These are phyloP conservation scores for Battus philenor DNA, from an alignment of 1,140 invertebrate species.

Conservation along the genomic window DNA sequence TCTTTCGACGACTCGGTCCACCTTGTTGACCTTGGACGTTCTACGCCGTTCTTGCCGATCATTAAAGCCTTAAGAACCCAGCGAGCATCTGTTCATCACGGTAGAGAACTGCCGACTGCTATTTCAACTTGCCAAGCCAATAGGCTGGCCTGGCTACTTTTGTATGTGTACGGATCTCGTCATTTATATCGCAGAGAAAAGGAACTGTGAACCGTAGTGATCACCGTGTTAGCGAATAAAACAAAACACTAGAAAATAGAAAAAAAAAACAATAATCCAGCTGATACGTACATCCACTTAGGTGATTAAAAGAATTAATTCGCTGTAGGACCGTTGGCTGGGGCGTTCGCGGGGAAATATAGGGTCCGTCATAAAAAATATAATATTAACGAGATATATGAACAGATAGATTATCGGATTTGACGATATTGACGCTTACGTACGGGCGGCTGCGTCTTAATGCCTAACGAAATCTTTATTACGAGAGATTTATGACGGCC, in stretches of 20 bases:
- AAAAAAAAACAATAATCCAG: conserved; percentile 8
- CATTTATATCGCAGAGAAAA: no score
- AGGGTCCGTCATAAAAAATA: conserved; percentile 25
- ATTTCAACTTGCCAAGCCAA: no score
- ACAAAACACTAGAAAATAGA: conserved; percentile 6
- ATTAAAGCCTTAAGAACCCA: no score
- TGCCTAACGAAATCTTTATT: conserved; percentile 36
- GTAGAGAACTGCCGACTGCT: no score
- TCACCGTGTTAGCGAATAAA: no score
- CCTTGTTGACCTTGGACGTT: no score
- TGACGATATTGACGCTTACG: conserved; percentile 22
- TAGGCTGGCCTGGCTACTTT: no score
- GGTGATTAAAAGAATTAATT: conserved; percentile 40
- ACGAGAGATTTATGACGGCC: conserved; percentile 32
- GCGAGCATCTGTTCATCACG: no score
- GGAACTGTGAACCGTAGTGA: no score
- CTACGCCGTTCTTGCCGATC: no score
- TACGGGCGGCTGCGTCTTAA: conserved; percentile 34
- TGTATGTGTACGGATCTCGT: no score
- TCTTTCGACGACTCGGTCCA: no score
- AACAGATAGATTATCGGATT: conserved; percentile 31
- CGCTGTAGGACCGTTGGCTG: conserved; percentile 18
- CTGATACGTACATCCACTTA: conserved; percentile 24
- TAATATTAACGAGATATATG: conserved; percentile 28
- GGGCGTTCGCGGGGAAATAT: conserved; percentile 5